Evolutionary conservation across 2,888 invertebrate species (phyloP).

Genomic region (Bellardia bayeri): DNA sequence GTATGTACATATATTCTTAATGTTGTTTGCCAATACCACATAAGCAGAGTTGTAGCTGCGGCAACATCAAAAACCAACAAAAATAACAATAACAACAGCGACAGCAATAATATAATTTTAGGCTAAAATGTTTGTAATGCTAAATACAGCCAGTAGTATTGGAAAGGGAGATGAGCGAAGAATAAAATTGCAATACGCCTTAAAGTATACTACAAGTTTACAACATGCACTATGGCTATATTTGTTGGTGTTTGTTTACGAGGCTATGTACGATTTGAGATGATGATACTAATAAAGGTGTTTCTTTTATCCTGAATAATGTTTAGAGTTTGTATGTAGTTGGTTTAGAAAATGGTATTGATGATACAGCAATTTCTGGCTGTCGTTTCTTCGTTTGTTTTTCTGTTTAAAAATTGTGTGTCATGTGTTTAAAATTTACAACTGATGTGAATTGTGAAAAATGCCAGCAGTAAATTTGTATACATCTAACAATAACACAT

Average conservation of each 20-base stretch:
- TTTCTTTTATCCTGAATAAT: constrained; percentile 44
- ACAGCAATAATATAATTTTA: constrained; percentile 19
- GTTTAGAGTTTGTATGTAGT: constrained; percentile 40
- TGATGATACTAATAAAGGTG: constrained; percentile 68
- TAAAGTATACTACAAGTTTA: constrained; percentile 34
- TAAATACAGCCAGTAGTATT: neutral
- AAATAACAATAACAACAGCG: constrained; percentile 20
- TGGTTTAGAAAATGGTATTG: constrained; percentile 55
- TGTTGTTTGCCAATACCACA: constrained; percentile 39
- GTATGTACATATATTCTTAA: constrained; percentile 8
- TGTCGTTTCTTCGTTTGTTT: constrained; percentile 30
- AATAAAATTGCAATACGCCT: constrained; percentile 24
- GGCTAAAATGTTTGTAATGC: constrained; percentile 13
- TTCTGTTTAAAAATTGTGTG: constrained; percentile 18
- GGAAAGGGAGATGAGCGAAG: neutral
- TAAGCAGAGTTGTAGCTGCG: neutral
- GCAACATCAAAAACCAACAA: constrained; percentile 18
- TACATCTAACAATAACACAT: neutral
- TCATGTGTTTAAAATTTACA: constrained; percentile 61
- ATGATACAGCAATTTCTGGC: constrained; percentile 62
- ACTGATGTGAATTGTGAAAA: constrained; percentile 62
- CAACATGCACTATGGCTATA: neutral
- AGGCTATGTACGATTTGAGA: constrained; percentile 1
- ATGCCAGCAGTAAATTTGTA: constrained; percentile 53
- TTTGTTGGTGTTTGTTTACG: constrained; percentile 40